These are phyloP conservation scores for Sternotherus odoratus DNA, from an alignment of 2,797 vertebrate species.

Conservation along the genomic window DNA sequence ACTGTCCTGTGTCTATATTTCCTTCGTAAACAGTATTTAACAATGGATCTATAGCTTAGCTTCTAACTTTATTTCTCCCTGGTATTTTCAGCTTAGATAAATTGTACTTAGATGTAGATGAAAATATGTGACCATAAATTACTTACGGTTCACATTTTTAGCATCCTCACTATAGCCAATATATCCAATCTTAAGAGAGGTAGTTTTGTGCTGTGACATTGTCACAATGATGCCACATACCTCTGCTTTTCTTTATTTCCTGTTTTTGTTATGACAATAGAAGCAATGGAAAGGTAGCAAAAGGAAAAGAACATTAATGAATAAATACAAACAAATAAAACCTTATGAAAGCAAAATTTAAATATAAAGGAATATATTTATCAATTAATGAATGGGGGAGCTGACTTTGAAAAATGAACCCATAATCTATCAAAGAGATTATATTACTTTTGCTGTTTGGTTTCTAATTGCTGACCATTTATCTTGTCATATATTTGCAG, in stretches of 20 bases:
- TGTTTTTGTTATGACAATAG: background rate
- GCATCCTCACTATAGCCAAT: background rate
- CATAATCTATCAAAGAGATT: background rate
- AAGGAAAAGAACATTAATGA: background rate
- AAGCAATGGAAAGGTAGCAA: background rate
- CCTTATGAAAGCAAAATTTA: background rate
- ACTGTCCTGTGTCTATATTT: background rate
- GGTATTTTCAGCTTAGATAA: constrained; percentile 4
- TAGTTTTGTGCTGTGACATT: background rate
- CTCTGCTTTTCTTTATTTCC: background rate
- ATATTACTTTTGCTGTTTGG: background rate
- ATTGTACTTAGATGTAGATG: background rate
- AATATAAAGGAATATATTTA: background rate
- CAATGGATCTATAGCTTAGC: background rate
- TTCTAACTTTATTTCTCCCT: background rate
- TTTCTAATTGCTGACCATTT: background rate
- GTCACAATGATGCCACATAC: background rate
- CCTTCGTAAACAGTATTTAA: background rate
- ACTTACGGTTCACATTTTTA: background rate
- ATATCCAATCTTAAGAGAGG: background rate
- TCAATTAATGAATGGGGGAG: background rate
- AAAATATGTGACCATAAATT: background rate
- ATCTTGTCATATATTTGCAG: background rate
- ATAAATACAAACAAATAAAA: background rate
- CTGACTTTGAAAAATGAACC: background rate